Conservation (phyloP, 2,888 invertebrate genomes). For the Drosophila tripunctata region DNA sequence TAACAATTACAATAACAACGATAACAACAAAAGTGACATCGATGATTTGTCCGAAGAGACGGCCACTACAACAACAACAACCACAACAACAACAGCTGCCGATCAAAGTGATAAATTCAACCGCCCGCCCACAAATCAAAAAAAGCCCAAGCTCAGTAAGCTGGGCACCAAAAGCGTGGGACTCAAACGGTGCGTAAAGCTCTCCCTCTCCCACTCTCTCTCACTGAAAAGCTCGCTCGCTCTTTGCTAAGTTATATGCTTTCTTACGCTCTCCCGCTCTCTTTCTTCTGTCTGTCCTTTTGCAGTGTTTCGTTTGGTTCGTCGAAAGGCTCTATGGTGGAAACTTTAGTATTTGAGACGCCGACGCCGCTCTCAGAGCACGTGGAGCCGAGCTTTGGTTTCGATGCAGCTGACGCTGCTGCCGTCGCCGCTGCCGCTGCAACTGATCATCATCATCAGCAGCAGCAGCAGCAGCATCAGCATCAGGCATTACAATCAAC, state of each 20-base stretch:
- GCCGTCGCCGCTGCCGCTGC: conserved; percentile 44
- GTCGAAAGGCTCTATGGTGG: conserved; percentile 97
- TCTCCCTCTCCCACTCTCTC: background rate
- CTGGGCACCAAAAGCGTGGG: conserved; percentile 83
- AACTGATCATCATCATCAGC: conserved; percentile 23
- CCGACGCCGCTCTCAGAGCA: conserved; percentile 88
- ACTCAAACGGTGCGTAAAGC: conserved; percentile 80
- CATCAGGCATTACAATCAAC: conserved; percentile 65
- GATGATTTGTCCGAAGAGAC: conserved; percentile 68
- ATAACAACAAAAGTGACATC: conserved; percentile 44
- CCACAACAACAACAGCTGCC: conserved; percentile 57
- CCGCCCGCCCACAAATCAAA: conserved; percentile 71
- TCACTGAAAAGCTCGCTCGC: background rate
- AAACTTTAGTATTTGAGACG: conserved; percentile 95
- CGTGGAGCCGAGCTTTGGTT: conserved; percentile 83
- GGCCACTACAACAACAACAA: conserved; percentile 58
- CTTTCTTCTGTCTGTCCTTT: conserved; percentile 51
- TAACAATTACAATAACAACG: conserved; percentile 54
- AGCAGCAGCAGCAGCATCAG: conserved; percentile 82
- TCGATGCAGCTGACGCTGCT: conserved; percentile 66
- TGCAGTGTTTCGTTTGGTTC: conserved; percentile 96
- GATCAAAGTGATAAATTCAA: conserved; percentile 79
- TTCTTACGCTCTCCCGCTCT: conserved; percentile 45
- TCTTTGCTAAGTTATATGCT: too few species aligned
- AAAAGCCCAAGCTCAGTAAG: conserved; percentile 82